Evolutionary conservation across 2,113 vertebrate genomes (phyloP).

Genomic region (Lota lota): DNA sequence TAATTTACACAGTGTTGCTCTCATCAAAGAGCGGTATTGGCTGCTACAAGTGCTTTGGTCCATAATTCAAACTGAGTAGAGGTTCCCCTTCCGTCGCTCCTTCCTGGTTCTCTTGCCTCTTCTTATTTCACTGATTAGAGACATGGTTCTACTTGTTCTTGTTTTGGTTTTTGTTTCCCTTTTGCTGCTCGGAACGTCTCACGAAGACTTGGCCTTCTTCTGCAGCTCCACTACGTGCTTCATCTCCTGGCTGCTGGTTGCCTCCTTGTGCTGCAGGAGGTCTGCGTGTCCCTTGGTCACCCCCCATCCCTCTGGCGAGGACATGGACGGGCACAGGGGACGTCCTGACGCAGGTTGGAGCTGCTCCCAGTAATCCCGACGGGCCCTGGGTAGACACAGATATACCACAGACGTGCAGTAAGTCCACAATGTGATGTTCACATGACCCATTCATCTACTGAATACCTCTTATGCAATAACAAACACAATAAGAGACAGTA

Average conservation of each 20-base stretch:
- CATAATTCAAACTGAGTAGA: slow-evolving; percentile 19
- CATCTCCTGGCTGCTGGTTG: slow-evolving; percentile 80
- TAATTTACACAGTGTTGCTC: slow-evolving; percentile 26
- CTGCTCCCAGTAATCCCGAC: slow-evolving; percentile 85
- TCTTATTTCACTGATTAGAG: background rate
- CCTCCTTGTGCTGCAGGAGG: slow-evolving; percentile 88
- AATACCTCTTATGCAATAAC: background rate
- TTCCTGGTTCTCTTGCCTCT: background rate
- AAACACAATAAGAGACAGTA: background rate
- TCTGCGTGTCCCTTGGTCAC: slow-evolving; percentile 83
- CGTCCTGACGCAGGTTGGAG: slow-evolving; percentile 79
- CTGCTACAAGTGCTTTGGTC: slow-evolving; percentile 42
- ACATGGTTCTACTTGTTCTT: background rate
- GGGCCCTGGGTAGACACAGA: slow-evolving; percentile 69
- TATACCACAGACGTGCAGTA: too few relatives aligned
- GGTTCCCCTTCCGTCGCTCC: too few relatives aligned
- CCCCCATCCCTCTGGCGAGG: slow-evolving; percentile 82
- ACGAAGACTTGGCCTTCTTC: slow-evolving; percentile 63
- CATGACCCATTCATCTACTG: too few relatives aligned
- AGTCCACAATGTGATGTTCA: too few relatives aligned
- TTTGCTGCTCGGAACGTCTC: background rate
- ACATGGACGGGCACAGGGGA: slow-evolving; percentile 78
- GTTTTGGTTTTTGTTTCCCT: background rate
- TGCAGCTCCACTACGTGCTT: slow-evolving; percentile 75
- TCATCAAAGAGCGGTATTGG: slow-evolving; percentile 16